Evolutionary conservation across 2,797 vertebrate genomes (phyloP), one percentile per base, ranked within the genome.

Genomic region (Xyrichtys novacula): DNA sequence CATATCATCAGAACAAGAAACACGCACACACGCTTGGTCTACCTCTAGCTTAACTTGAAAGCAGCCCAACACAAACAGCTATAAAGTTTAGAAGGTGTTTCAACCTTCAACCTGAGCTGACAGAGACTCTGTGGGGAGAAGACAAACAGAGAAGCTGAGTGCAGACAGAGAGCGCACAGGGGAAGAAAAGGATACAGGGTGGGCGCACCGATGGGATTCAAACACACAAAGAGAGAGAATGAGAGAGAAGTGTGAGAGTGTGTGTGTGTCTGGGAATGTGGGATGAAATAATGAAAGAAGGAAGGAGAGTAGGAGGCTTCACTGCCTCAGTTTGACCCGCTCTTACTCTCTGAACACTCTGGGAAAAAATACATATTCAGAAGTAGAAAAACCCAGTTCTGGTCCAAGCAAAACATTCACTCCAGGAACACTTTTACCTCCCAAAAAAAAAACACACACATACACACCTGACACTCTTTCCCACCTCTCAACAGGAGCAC

Each of bases 341-440:
- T 52, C 78, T 29, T 76, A 66, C 84, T 85, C 84, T 80, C 81
- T 39, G 62, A 82, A 67, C 22, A 58, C 82, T 87, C 80, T 86
- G 83, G 73, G 82, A 89, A 90, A 46, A 90, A 89, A 84, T 78
- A 54, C 57, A 80, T 88, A 89, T 89, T 88, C 80, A 64, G 9
- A 43, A 83, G 89, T 88, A 90, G 90, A 91, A 90, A 90, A 91
- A 91, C 80, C 74, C 78, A 74, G 60, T 65, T 36, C 68, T 16
- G 46, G 39, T 91, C 92, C 91, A 91, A 94, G 80, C 62, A 89
- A 93, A 94, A 92, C 88, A 92, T 85, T 88, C 78, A 62, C 76
- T 80, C 48, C 76, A 79, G 81, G 81, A 75, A 78, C 87, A 89
- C 88, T 82, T 90, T 90, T 82, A 85, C 89, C 85, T 89, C 64